phyloP scores from a whole-genome alignment of 2,888 invertebrate species.

The Brachylomia viminalis region DNA sequence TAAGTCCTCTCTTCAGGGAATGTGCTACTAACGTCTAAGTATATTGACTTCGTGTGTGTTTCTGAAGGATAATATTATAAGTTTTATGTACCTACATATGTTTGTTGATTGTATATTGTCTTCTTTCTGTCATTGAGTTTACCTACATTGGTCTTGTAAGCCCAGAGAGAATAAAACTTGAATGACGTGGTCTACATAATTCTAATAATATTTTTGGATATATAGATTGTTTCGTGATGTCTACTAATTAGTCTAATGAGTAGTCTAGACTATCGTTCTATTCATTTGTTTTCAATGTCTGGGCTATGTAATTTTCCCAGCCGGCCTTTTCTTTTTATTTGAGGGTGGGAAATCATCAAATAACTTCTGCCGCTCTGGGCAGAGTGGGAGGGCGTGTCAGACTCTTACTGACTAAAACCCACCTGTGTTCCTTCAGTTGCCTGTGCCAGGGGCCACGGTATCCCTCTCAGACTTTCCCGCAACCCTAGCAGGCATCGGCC shows the following conservation, averaged over 20 bases:
- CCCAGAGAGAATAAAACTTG: neutral
- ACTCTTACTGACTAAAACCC: no score
- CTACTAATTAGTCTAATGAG: neutral
- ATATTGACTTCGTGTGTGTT: constrained; percentile 24
- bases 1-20: constrained; percentile 36
- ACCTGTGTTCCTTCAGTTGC: no score
- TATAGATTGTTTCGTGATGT: neutral
- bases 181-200: neutral
- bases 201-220: neutral
- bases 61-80: constrained; percentile 18
- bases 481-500: no score
- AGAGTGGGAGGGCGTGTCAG: no score
- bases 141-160: neutral
- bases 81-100: neutral
- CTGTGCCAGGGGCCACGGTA: no score
- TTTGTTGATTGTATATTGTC: neutral
- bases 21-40: constrained; percentile 16
- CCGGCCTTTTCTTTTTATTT: no score
- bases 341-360: no score
- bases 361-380: no score
- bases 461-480: no score
- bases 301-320: neutral
- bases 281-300: neutral
- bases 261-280: neutral
- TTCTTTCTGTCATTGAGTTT: neutral